Evolutionary conservation across 2,113 vertebrate species (phyloP).

Genomic region (Rhinopithecus roxellana): DNA sequence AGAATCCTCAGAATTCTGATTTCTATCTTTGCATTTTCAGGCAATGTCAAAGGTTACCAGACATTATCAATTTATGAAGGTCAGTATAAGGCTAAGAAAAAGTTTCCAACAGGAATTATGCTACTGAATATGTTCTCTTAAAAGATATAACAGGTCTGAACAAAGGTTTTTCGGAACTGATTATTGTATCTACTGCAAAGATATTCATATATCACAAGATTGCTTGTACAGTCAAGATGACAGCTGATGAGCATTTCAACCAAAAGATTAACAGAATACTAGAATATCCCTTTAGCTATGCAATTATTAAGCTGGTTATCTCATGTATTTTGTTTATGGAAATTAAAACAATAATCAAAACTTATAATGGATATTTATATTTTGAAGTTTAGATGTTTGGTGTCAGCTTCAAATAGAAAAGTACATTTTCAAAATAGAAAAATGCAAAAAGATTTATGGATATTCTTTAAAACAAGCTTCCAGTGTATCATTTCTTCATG

Average conservation of each 20-base stretch:
- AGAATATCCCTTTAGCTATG: background rate
- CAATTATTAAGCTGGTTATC: background rate
- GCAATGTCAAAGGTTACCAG: background rate
- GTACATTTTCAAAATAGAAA: background rate
- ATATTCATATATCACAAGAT: background rate
- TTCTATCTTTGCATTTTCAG: background rate
- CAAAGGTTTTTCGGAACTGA: background rate
- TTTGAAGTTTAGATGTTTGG: background rate
- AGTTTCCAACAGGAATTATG: background rate
- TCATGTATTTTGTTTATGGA: background rate
- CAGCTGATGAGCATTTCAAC: background rate
- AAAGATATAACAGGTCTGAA: background rate
- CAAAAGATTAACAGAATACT: background rate
- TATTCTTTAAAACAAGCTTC: conserved; percentile 2
- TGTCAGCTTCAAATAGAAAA: background rate
- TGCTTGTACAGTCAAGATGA: background rate
- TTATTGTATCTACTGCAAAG: background rate
- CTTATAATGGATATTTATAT: background rate
- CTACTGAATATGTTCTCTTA: background rate
- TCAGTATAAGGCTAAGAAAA: background rate
- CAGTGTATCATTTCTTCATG: background rate
- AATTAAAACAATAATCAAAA: background rate
- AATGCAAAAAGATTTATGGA: background rate
- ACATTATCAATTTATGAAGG: background rate
- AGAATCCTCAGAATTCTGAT: conserved; percentile 8